Conservation (phyloP, 2,797 vertebrate genomes). For the Adelosebastes latens region DNA sequence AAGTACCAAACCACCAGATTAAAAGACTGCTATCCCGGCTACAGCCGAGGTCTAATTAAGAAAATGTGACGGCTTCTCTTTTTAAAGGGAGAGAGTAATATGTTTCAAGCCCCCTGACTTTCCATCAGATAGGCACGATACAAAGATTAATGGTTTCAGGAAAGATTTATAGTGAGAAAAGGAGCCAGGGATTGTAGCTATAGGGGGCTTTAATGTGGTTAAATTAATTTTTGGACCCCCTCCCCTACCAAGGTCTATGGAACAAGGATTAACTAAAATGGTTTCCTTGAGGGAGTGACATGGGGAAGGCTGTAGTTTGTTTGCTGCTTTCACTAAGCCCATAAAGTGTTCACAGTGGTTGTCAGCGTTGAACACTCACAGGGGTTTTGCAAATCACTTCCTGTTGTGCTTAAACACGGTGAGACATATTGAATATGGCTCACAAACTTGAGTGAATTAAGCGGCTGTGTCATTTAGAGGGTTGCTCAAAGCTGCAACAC, state of each 20-base stretch:
- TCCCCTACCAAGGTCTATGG: neutral
- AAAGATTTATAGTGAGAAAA: conserved; percentile 19
- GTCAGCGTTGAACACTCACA: conserved; percentile 55
- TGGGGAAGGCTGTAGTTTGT: conserved; percentile 44
- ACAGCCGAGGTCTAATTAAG: conserved; percentile 55
- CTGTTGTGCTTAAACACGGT: conserved; percentile 56
- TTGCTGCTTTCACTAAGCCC: conserved; percentile 57
- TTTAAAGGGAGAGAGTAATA: conserved; percentile 38
- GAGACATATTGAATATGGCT: conserved; percentile 53
- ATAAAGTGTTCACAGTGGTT: conserved; percentile 47
- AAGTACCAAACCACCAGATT: conserved; percentile 72
- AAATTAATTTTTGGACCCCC: conserved; percentile 49
- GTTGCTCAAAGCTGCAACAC: conserved; percentile 23
- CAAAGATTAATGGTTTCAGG: conserved; percentile 43
- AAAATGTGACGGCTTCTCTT: conserved; percentile 47
- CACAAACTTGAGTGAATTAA: conserved; percentile 61
- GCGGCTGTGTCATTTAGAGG: conserved; percentile 46
- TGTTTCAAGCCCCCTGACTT: conserved; percentile 22
- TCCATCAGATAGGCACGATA: conserved; percentile 46
- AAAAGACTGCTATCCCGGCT: conserved; percentile 58
- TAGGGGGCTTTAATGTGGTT: conserved; percentile 27
- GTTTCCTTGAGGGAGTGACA: conserved; percentile 50
- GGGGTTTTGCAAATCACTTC: conserved; percentile 59
- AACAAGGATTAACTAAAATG: conserved; percentile 52
- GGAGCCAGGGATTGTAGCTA: conserved; percentile 8